Percentiles rank a stretch among this genome's conserved stretches.
Evolutionary conservation across 2,888 invertebrate genomes (phyloP).

Genomic region (Eremobia ochroleuca): DNA sequence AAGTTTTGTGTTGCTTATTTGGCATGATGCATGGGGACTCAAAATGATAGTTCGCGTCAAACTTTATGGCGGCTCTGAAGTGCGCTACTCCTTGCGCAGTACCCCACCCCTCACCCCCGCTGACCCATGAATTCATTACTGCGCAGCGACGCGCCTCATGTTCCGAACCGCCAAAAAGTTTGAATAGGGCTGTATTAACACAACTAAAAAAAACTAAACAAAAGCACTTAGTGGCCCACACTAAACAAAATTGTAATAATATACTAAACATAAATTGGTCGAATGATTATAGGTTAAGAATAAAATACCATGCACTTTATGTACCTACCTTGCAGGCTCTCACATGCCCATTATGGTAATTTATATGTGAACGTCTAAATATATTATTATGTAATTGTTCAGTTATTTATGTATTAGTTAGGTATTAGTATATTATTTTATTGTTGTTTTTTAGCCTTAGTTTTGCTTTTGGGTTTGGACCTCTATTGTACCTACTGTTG

Average conservation of each 20-base stretch:
- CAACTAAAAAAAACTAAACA: slow-evolving; percentile 66
- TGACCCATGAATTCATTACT: not conserved
- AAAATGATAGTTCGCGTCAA: slow-evolving; percentile 38
- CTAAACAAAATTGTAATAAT: slow-evolving; percentile 63
- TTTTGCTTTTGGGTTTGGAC: slow-evolving; percentile 64
- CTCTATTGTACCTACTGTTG: slow-evolving; percentile 23
- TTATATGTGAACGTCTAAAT: slow-evolving; percentile 39
- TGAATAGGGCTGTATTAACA: slow-evolving; percentile 54
- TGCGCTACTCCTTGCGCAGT: not conserved
- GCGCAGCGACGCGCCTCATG: not conserved
- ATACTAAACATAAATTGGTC: slow-evolving; percentile 48
- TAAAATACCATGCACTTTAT: slow-evolving; percentile 85
- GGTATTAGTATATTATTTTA: slow-evolving; percentile 18
- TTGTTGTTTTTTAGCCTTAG: slow-evolving; percentile 51
- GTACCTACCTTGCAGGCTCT: slow-evolving; percentile 24
- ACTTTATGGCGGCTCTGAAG: not conserved
- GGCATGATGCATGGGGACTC: slow-evolving; percentile 82
- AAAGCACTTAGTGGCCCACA: slow-evolving; percentile 65
- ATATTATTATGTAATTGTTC: slow-evolving; percentile 33
- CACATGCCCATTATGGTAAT: slow-evolving; percentile 19
- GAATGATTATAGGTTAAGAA: slow-evolving; percentile 68
- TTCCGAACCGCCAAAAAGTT: not conserved
- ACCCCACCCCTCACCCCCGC: not conserved
- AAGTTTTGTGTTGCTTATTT: slow-evolving; percentile 89
- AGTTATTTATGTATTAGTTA: slow-evolving; percentile 37